phyloP scores from a whole-genome alignment of 2,113 vertebrate species.

The Ceuthmochares aereus region DNA sequence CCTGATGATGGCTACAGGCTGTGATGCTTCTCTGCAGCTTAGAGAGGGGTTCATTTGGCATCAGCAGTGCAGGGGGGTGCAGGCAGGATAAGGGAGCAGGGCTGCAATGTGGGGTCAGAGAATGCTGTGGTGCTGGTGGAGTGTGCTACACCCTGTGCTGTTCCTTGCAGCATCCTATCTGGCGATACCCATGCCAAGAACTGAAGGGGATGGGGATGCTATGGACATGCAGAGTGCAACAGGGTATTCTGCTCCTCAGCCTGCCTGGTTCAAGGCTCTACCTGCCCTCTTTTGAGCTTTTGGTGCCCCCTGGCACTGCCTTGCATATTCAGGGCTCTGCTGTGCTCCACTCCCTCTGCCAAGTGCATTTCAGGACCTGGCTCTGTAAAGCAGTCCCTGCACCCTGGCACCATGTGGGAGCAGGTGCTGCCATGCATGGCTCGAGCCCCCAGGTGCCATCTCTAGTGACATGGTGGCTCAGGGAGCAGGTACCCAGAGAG shows the following conservation, averaged over 20 bases:
- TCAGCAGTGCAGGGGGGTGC: not conserved
- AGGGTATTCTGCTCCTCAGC: not conserved
- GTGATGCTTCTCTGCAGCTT: not conserved
- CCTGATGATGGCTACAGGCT: not conserved
- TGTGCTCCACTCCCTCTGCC: not conserved
- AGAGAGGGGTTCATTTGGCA: not conserved
- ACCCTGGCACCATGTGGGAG: not conserved
- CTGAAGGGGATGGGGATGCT: not conserved
- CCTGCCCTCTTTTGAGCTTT: not conserved
- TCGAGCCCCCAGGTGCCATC: not conserved
- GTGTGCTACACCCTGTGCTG: fast-evolving
- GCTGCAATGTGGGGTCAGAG: fast-evolving
- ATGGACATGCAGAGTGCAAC: not conserved
- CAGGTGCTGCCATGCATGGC: fast-evolving
- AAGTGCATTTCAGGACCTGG: not conserved
- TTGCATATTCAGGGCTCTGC: not conserved
- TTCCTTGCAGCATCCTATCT: not conserved
- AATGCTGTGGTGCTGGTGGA: not conserved
- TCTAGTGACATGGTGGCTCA: not conserved
- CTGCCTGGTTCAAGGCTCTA: not conserved
- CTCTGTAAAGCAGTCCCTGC: not conserved
- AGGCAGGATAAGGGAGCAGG: not conserved
- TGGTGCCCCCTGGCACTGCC: not conserved
- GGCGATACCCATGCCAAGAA: not conserved
- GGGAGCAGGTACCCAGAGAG: fast-evolving